phyloP scores from a whole-genome alignment of 2,797 vertebrate genomes.

The Microcaecilia unicolor region DNA sequence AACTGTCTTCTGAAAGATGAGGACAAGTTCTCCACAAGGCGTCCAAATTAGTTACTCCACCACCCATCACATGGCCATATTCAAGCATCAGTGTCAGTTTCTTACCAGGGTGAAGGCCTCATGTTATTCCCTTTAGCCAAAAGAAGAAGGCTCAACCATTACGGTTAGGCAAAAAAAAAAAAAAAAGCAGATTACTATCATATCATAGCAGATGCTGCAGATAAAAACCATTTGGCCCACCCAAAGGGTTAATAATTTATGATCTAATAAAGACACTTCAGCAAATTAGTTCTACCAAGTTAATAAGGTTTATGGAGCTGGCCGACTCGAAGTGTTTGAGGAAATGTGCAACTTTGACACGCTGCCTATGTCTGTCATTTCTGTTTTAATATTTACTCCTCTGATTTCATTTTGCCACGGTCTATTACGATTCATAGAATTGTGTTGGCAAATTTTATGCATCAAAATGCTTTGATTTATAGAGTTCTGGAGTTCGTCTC shows the following conservation, averaged over 20 bases:
- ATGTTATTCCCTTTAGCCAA: too few species aligned
- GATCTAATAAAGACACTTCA: conserved; percentile 23
- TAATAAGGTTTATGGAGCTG: conserved; percentile 19
- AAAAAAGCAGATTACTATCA: too few species aligned
- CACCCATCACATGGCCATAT: too few species aligned
- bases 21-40: too few species aligned
- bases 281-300: conserved; percentile 29
- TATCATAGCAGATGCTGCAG: too few species aligned
- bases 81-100: too few species aligned
- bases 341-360: conserved; percentile 5
- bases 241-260: conserved; percentile 24
- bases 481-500: conserved; percentile 1
- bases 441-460: conserved; percentile 50
- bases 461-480: conserved; percentile 56
- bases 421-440: conserved; percentile 60
- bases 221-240: too few species aligned
- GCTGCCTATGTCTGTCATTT: conserved; percentile 28
- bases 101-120: too few species aligned
- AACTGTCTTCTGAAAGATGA: too few species aligned
- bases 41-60: too few species aligned
- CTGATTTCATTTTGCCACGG: conserved; percentile 58
- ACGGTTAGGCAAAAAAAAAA: too few species aligned
- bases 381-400: conserved; percentile 60
- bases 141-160: too few species aligned
- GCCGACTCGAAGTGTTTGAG: conserved; percentile 7